Percentiles rank a stretch among this genome's conserved stretches.
These are phyloP conservation scores for Jordanella pulchra DNA, from an alignment of 2,797 vertebrate genomes.

Conservation along the genomic window DNA sequence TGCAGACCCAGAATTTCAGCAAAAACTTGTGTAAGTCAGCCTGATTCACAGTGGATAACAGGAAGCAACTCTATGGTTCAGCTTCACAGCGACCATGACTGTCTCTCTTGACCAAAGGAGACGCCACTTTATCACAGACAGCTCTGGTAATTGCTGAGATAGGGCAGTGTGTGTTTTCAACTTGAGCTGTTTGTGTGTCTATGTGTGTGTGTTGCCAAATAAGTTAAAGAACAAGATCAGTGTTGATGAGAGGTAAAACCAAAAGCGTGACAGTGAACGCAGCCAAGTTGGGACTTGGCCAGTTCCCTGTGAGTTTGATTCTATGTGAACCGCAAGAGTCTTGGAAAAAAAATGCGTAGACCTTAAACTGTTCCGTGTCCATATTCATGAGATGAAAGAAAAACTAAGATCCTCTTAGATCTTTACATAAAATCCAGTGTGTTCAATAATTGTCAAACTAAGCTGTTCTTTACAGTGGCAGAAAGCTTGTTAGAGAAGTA, in stretches of 20 bases:
- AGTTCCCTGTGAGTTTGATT: slow-evolving; percentile 25
- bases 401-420: no score
- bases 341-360: no score
- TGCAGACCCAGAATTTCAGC: slow-evolving; percentile 30
- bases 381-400: no score
- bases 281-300: slow-evolving; percentile 34
- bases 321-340: slow-evolving; percentile 36
- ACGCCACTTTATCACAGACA: slow-evolving; percentile 52
- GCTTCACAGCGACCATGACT: slow-evolving; percentile 31
- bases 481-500: no score
- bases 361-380: no score
- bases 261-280: slow-evolving; percentile 54
- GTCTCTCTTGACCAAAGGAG: slow-evolving; percentile 41
- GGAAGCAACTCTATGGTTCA: slow-evolving; percentile 47
- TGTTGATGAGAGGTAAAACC: slow-evolving; percentile 62
- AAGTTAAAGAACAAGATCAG: slow-evolving; percentile 21
- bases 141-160: slow-evolving; percentile 59
- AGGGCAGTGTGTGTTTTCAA: slow-evolving; percentile 36
- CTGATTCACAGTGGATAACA: slow-evolving; percentile 60
- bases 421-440: not conserved
- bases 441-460: no score
- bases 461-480: no score
- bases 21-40: slow-evolving; percentile 24
- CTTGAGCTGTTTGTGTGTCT: slow-evolving; percentile 14
- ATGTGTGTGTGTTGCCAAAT: slow-evolving; percentile 3